Base-by-base conservation (phyloP, 1,140 invertebrate genomes). In the Leguminivora glycinivorella region DNA sequence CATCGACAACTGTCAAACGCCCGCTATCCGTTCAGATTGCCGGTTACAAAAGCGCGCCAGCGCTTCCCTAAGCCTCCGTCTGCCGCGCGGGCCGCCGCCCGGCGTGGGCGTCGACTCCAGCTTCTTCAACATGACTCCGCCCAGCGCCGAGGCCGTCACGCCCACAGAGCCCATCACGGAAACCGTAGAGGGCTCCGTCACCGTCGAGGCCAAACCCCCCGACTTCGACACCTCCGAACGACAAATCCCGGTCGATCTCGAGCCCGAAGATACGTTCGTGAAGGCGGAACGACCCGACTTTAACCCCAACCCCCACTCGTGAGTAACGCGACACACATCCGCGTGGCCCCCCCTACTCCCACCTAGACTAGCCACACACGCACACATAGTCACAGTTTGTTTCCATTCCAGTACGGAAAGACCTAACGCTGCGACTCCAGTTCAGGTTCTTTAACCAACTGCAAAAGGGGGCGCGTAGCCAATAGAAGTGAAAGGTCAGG, bases 361-460 rank as follows among this genome's bases (percentile, higher is more conserved):
- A 26, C 56, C 9, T 26, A 60, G 25, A 24, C 29, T 1, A 14
- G 26, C 58, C n/a, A 31, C 26, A 34, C 14, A 3, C 12, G 31
- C 58, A 63, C 58, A 5, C 58, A 82, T 79, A 81, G 81, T 82
- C 81, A 85, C 78, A 75, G 74, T 87, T 72, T 87, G 92, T 91
- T 92, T 88, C 85, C 82, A 87, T 93, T 94, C 93, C 96, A 97
- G 96, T 97, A 96, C 96, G 96, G 94, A 97, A 97, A 96, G 96
- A 96, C 94, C 95, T 96, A 95, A 96, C 95, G 93, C 95, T 96
- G 94, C 95, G 96, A 94, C 95, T 96, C 93, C 95, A 96, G 94
- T 97, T 96, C 95, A 95, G 96, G 94, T 96, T 97, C 95, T 97
- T 97, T 96, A 96, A 96, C 94, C 96, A 96, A 94, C 95, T 95